These are phyloP conservation scores for Cantharis nigra DNA, from an alignment of 2,888 invertebrate species.

Conservation along the genomic window DNA sequence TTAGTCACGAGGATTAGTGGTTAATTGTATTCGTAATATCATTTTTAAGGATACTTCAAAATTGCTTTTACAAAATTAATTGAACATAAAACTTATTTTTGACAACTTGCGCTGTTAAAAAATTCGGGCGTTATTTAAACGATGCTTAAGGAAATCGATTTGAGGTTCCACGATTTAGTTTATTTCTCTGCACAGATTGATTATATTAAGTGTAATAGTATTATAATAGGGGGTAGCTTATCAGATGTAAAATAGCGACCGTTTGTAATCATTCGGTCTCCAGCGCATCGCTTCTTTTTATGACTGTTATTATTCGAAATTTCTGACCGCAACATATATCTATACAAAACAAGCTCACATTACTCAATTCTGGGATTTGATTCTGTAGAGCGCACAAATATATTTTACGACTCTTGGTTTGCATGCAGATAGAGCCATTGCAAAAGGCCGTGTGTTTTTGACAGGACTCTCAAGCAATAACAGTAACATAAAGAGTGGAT, in stretches of 20 bases:
- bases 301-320: constrained; percentile 27
- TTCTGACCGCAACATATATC: constrained; percentile 31
- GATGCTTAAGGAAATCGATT: background rate
- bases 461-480: constrained; percentile 53
- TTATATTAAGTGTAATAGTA: constrained; percentile 8
- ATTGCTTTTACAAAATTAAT: background rate
- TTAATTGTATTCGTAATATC: constrained; percentile 48
- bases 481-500: constrained; percentile 54
- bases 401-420: constrained; percentile 38
- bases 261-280: constrained; percentile 24
- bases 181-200: background rate
- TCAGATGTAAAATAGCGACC: constrained; percentile 19
- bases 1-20: constrained; percentile 50
- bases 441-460: constrained; percentile 51
- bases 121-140: background rate
- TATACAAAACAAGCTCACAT: constrained; percentile 35
- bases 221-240: constrained; percentile 21
- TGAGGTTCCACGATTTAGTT: background rate
- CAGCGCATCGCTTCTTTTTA: constrained; percentile 29
- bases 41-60: constrained; percentile 41
- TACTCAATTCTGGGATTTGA: constrained; percentile 37
- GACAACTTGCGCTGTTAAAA: background rate
- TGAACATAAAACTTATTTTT: background rate
- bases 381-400: constrained; percentile 35
- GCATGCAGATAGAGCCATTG: constrained; percentile 39